Conservation (phyloP, 2,888 invertebrate genomes). For the Drosophila nr. fundita region DNA sequence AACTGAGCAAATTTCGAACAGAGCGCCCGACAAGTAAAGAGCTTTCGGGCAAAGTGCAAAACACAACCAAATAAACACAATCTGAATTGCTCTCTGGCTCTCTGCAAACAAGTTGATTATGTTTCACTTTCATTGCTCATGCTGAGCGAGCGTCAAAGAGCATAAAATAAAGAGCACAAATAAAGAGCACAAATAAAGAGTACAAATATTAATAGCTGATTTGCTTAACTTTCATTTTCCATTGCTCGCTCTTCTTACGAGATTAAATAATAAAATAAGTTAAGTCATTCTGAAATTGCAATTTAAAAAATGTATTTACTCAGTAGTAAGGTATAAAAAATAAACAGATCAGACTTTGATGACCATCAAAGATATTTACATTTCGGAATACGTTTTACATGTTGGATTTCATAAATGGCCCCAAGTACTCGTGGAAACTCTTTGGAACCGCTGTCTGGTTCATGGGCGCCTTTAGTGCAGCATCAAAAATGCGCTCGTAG, state of each 20-base stretch:
- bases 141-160: slow-evolving; percentile 1
- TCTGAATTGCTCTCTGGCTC: background rate
- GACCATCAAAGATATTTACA: background rate
- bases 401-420: slow-evolving; percentile 89
- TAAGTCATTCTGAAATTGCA: background rate
- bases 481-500: slow-evolving; percentile 91
- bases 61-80: background rate
- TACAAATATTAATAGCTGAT: background rate
- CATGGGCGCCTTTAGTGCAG: slow-evolving; percentile 92
- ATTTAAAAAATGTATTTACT: too few species aligned
- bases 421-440: slow-evolving; percentile 87
- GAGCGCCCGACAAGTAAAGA: slow-evolving; percentile 29
- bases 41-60: slow-evolving; percentile 61
- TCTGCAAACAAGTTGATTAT: background rate
- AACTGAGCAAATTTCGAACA: slow-evolving; percentile 34
- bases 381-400: slow-evolving; percentile 45
- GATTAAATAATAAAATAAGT: background rate
- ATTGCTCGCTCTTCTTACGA: background rate
- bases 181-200: slow-evolving; percentile 3
- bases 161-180: slow-evolving; percentile 19
- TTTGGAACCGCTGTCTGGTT: slow-evolving; percentile 92
- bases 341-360: background rate
- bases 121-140: slow-evolving; percentile 5
- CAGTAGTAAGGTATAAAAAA: background rate
- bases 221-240: background rate